Percentiles rank a stretch among this genome's conserved stretches.
Conservation (phyloP, 2,888 invertebrate genomes). For the Lasioglossum malachurum region DNA sequence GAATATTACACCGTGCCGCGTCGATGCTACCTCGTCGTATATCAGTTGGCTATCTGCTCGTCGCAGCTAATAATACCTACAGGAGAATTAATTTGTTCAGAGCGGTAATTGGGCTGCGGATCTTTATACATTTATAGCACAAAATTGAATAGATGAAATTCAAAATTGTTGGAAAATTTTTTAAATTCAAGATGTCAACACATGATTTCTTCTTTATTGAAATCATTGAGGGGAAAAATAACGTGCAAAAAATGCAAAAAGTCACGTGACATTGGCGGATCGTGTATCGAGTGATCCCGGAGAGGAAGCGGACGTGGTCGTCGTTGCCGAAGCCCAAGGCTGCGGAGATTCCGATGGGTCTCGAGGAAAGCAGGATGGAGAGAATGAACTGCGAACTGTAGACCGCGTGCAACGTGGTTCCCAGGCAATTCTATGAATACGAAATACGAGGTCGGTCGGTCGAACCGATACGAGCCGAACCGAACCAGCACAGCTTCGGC, state of each 20-base stretch:
- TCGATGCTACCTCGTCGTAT: conserved; percentile 47
- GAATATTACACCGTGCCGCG: conserved; percentile 45
- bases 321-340: conserved; percentile 51
- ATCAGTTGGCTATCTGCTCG: conserved; percentile 19
- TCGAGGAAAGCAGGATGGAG: conserved; percentile 48
- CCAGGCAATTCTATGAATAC: conserved; percentile 82
- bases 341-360: conserved; percentile 58
- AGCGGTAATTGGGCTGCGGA: no score
- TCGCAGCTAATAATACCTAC: conserved; percentile 18
- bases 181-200: no score
- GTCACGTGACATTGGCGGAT: neutral
- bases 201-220: no score
- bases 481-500: conserved; percentile 22
- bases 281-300: neutral
- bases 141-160: no score
- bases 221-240: no score
- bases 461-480: conserved; percentile 47
- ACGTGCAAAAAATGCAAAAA: no score
- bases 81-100: neutral
- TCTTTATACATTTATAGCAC: no score
- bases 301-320: conserved; percentile 32
- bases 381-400: conserved; percentile 59
- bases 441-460: conserved; percentile 80
- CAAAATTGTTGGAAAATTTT: no score
- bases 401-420: conserved; percentile 61